Evolutionary conservation across 35 echinoderm and acorn worm species (phyloP).

Genomic region (Apostichopus californicus): DNA sequence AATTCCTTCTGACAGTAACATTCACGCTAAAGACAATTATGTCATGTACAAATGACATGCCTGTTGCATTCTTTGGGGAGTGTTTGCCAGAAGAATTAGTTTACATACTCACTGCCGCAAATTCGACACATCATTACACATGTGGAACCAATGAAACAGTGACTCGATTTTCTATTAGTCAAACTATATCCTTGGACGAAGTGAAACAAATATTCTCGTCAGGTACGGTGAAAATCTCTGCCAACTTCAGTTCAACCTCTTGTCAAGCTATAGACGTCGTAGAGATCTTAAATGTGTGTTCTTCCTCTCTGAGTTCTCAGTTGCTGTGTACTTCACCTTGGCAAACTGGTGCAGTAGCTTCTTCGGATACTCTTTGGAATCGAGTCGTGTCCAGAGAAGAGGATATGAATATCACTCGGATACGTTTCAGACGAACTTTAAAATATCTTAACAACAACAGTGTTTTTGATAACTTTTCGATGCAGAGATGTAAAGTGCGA

Average conservation of each 20-base stretch:
- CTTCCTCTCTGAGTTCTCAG: background rate
- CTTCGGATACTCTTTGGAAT: no score
- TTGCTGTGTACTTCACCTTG: no score
- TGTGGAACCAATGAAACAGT: background rate
- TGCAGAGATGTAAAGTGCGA: background rate
- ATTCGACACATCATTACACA: background rate
- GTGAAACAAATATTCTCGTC: slow-evolving; percentile 1
- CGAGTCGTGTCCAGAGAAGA: no score
- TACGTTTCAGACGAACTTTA: background rate
- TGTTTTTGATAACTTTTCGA: background rate
- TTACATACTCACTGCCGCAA: background rate
- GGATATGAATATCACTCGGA: background rate
- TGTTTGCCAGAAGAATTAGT: slow-evolving; percentile 7
- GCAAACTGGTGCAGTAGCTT: no score
- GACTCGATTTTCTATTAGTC: background rate
- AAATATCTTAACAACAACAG: background rate
- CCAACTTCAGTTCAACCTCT: background rate
- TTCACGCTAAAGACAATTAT: slow-evolving; percentile 2
- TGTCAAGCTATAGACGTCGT: background rate
- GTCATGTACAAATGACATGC: background rate
- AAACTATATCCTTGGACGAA: background rate
- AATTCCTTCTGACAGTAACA: background rate
- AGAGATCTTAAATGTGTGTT: background rate
- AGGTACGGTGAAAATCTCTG: background rate
- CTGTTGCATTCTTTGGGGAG: background rate